These are phyloP conservation scores for Camarhynchus parvulus DNA, from an alignment of 2,113 vertebrate genomes.

Conservation along the genomic window DNA sequence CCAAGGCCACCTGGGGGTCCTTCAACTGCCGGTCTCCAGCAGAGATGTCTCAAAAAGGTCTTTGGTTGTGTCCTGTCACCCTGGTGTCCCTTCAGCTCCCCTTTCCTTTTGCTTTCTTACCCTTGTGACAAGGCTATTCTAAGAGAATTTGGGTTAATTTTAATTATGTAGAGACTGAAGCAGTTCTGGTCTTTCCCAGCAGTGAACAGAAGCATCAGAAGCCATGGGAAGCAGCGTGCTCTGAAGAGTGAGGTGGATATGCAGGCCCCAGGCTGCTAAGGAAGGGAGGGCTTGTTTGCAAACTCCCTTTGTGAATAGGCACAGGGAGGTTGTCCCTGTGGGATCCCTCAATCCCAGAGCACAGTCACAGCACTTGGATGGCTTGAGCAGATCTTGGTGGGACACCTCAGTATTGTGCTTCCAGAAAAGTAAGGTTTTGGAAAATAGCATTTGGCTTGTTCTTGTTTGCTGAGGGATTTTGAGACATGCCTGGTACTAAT, in stretches of 20 bases:
- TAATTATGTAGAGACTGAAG: not conserved
- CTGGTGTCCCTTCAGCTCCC: not conserved
- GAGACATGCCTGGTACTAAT: not conserved
- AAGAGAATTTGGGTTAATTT: not conserved
- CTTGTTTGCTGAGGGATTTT: not conserved
- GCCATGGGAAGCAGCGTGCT: rapidly evolving
- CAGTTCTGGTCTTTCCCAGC: not conserved
- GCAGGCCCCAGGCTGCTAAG: not conserved
- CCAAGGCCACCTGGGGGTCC: not conserved
- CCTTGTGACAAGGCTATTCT: not conserved
- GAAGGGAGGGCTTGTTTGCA: not conserved
- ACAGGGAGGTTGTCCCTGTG: not conserved
- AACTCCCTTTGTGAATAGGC: not conserved
- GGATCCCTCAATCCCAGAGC: not conserved
- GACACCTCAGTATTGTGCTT: not conserved
- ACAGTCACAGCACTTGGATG: not conserved
- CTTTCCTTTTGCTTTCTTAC: not conserved
- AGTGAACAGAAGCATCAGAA: not conserved
- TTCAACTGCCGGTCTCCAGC: rapidly evolving
- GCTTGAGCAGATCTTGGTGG: not conserved
- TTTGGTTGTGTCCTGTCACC: rapidly evolving
- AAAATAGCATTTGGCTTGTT: not conserved
- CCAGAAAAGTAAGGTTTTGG: not conserved
- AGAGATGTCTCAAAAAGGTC: not conserved
- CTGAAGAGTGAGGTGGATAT: not conserved